Percentiles rank a stretch among this genome's conserved stretches.
These are phyloP conservation scores for Bubo scandiacus DNA, from an alignment of 2,113 vertebrate species.

Conservation along the genomic window DNA sequence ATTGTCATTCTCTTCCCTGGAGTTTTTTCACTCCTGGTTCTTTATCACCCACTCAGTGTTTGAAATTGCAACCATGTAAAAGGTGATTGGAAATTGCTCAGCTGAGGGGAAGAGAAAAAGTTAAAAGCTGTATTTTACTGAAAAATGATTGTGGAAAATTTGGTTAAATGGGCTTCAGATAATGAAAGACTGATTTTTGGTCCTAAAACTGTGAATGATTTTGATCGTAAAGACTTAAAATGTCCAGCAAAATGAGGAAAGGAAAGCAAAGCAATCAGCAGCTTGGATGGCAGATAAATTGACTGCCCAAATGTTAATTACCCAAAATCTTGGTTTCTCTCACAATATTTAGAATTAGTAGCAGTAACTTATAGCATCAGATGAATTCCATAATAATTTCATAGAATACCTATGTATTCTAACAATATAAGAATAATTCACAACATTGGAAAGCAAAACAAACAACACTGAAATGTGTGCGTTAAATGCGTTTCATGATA, in stretches of 20 bases:
- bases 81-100: not conserved
- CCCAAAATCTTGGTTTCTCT: not conserved
- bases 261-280: not conserved
- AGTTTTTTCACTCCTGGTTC: not conserved
- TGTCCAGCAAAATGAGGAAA: not conserved
- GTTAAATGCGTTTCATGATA: accelerated
- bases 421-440: not conserved
- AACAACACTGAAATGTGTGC: not conserved
- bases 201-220: not conserved
- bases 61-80: not conserved
- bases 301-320: not conserved
- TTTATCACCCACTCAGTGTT: not conserved
- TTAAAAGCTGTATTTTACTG: not conserved
- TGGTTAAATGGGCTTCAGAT: not conserved
- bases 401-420: not conserved
- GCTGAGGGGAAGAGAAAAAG: accelerated
- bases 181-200: not conserved
- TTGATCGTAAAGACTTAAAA: not conserved
- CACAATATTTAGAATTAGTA: not conserved
- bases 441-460: not conserved
- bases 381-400: not conserved
- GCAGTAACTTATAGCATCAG: not conserved
- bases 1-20: not conserved
- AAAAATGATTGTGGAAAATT: not conserved
- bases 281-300: not conserved